These are phyloP conservation scores for Oryzias javanicus DNA, from an alignment of 2,113 vertebrate species.

Conservation along the genomic window DNA sequence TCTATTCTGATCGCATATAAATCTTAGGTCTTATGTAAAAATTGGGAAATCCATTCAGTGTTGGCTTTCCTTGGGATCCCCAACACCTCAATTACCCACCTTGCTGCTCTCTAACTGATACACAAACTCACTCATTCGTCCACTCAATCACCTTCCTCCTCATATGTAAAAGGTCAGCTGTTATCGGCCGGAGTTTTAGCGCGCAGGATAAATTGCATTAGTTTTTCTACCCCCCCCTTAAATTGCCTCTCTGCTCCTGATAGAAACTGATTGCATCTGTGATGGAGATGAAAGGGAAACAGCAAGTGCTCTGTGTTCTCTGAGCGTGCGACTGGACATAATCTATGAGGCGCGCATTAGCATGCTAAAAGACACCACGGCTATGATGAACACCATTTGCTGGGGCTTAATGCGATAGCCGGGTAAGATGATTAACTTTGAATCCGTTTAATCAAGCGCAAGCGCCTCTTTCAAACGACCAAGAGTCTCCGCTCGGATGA, in stretches of 20 bases:
- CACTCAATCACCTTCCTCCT: conserved; percentile 24
- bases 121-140: conserved; percentile 40
- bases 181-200: conserved; percentile 58
- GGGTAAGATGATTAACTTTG: conserved; percentile 72
- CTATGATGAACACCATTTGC: conserved; percentile 67
- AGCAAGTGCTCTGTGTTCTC: conserved; percentile 33
- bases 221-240: conserved; percentile 46
- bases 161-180: conserved; percentile 52
- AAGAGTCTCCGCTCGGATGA: conserved; percentile 44
- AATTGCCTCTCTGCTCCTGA: conserved; percentile 52
- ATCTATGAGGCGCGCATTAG: conserved; percentile 67
- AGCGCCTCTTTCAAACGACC: conserved; percentile 56
- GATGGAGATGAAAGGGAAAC: conserved; percentile 60
- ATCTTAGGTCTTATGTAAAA: conserved; percentile 6
- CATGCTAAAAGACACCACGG: conserved; percentile 67
- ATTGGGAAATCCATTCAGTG: conserved; percentile 50
- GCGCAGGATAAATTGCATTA: conserved; percentile 44
- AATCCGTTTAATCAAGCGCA: conserved; percentile 72
- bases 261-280: conserved; percentile 61
- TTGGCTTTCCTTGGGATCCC: conserved; percentile 15
- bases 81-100: conserved; percentile 34
- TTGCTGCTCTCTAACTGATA: conserved; percentile 36
- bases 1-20: too few relatives aligned
- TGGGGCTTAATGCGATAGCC: conserved; percentile 67
- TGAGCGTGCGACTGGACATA: conserved; percentile 63